Percentiles rank a stretch among this genome's conserved stretches.
Conservation (phyloP, 2,113 vertebrate species). For the Amazona guildingii region DNA sequence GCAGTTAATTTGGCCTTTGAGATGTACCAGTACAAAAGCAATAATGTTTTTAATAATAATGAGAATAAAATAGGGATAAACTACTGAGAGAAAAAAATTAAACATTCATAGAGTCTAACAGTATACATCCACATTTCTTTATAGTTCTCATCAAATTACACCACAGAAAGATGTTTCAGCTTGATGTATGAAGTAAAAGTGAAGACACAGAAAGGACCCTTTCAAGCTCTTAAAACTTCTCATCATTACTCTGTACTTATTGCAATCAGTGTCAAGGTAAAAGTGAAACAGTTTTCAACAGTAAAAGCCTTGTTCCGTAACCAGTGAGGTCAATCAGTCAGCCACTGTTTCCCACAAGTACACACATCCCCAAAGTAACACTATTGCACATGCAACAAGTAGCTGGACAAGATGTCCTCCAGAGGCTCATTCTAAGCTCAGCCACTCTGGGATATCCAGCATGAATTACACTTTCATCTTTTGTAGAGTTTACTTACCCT, state of each 20-base stretch:
- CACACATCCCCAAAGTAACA: not conserved
- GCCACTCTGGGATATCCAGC: not conserved
- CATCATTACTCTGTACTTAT: not conserved
- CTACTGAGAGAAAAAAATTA: not conserved
- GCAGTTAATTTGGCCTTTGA: slow-evolving; percentile 29
- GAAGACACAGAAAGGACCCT: not conserved
- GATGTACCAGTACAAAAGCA: not conserved
- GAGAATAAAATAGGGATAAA: not conserved
- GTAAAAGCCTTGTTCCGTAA: not conserved
- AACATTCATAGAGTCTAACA: not conserved
- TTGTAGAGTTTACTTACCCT: not conserved
- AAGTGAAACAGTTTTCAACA: not conserved
- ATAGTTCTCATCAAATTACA: not conserved
- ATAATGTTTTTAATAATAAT: slow-evolving; percentile 7
- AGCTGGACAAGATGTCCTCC: not conserved
- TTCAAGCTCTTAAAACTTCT: not conserved
- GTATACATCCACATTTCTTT: not conserved
- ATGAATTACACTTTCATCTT: accelerated
- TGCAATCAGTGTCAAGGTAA: not conserved
- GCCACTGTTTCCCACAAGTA: not conserved
- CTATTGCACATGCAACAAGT: accelerated
- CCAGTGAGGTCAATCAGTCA: not conserved
- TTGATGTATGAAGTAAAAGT: not conserved
- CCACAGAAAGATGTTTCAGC: not conserved
- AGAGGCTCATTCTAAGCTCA: not conserved